These are phyloP conservation scores for Colostygia pectinataria DNA, from an alignment of 2,888 invertebrate genomes.

Conservation along the genomic window DNA sequence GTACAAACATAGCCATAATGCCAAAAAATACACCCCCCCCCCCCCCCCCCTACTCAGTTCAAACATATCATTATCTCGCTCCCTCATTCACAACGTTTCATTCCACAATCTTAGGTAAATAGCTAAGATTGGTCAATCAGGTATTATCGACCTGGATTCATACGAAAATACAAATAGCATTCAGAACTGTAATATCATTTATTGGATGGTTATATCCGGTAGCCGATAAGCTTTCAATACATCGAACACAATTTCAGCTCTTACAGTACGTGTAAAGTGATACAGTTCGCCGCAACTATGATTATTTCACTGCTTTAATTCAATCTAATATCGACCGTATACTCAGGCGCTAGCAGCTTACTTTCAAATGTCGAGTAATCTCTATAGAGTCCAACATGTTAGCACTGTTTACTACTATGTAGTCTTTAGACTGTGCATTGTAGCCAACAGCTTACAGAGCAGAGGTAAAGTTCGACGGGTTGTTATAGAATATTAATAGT, in stretches of 20 bases:
- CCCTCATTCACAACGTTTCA: too few relatives aligned
- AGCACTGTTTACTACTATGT: neutral
- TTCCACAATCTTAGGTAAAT: too few relatives aligned
- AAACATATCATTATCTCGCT: too few relatives aligned
- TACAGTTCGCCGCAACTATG: neutral
- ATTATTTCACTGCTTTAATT: neutral
- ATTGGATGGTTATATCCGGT: constrained; percentile 7
- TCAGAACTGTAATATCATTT: constrained; percentile 1
- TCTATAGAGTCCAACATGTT: neutral
- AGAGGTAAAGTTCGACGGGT: constrained; percentile 3
- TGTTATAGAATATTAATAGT: constrained; percentile 1
- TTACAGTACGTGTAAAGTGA: neutral
- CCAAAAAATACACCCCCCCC: too few relatives aligned
- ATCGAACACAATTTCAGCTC: constrained; percentile 2
- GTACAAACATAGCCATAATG: too few relatives aligned
- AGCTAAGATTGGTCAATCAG: too few relatives aligned
- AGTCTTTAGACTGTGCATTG: neutral
- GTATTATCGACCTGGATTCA: too few relatives aligned
- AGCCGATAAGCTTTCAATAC: constrained; percentile 4
- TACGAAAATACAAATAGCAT: neutral
- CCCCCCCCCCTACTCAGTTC: too few relatives aligned
- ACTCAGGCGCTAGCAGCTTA: neutral
- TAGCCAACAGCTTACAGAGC: neutral
- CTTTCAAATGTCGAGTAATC: neutral
- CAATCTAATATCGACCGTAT: neutral